A percentile compares a stretch with the other conserved stretches of the same genome.
Evolutionary conservation across 2,797 vertebrate species (phyloP).

Genomic region (Esox masquinongy): DNA sequence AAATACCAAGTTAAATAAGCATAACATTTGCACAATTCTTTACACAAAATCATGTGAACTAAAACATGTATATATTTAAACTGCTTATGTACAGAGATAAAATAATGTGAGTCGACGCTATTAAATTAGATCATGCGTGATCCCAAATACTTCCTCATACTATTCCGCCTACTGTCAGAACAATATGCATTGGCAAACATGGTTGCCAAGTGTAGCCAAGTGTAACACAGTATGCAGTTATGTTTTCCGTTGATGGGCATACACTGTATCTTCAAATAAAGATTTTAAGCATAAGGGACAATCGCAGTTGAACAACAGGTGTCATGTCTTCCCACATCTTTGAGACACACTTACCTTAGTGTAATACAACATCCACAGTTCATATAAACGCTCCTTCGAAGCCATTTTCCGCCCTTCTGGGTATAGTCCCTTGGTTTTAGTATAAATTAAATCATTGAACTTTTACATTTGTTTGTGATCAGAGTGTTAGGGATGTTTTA

Average conservation of each 20-base stretch:
- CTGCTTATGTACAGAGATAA: neutral
- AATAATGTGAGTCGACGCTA: neutral
- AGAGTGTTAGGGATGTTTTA: conserved; percentile 53
- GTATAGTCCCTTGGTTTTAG: conserved; percentile 46
- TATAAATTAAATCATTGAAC: conserved; percentile 47
- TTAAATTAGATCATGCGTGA: neutral
- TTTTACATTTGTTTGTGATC: conserved; percentile 26
- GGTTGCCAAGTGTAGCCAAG: neutral
- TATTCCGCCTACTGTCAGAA: neutral
- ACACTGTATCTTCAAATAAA: neutral
- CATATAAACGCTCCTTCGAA: conserved; percentile 87
- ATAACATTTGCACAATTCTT: neutral
- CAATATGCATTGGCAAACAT: neutral
- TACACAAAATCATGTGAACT: neutral
- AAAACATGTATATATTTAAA: neutral
- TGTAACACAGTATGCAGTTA: neutral
- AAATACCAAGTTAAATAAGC: neutral
- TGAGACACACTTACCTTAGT: conserved; percentile 83
- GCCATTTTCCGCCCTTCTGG: conserved; percentile 78
- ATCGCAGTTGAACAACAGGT: conserved; percentile 69
- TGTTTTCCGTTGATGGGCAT: neutral
- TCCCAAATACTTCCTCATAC: conserved; percentile 13
- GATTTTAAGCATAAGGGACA: neutral
- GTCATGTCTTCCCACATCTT: conserved; percentile 55
- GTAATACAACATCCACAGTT: conserved; percentile 94